These are phyloP conservation scores for Cryptomyrus ogoouensis DNA, from an alignment of 2,113 vertebrate species.

Conservation along the genomic window DNA sequence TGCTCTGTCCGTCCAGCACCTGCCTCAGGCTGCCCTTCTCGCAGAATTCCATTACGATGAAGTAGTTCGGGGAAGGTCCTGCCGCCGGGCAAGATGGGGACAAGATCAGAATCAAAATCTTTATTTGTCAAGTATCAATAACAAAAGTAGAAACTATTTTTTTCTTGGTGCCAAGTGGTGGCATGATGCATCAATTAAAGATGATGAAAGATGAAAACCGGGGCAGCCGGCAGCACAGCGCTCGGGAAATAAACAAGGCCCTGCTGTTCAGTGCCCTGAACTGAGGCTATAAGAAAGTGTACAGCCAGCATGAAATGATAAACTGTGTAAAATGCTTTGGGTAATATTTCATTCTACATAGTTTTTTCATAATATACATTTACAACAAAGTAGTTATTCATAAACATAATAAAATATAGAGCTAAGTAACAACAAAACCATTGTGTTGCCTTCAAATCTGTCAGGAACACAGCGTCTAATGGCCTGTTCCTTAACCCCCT, in stretches of 20 bases:
- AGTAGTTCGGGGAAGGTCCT: conserved; percentile 65
- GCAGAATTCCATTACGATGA: conserved; percentile 81
- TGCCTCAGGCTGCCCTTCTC: conserved; percentile 70
- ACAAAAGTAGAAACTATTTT: not conserved
- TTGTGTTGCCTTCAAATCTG: not conserved
- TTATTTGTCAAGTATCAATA: not conserved
- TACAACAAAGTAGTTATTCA: not conserved
- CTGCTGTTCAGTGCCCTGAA: not conserved
- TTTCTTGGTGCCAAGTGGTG: not conserved
- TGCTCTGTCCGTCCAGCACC: conserved; percentile 56
- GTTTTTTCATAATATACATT: not conserved
- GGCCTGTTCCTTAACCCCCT: not conserved
- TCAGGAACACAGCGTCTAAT: not conserved
- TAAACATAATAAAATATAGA: not conserved
- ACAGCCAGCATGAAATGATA: not conserved
- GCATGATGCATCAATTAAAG: not conserved
- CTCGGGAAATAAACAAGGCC: not conserved
- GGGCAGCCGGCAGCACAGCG: not conserved
- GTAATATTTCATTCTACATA: not conserved
- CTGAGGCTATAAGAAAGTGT: not conserved
- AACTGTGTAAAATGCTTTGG: not conserved
- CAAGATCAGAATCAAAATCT: not conserved
- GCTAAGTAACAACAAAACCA: not conserved
- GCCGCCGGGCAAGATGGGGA: not conserved
- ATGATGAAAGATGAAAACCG: not conserved